Conservation (phyloP, 2,797 vertebrate species). For the Tolypeutes matacus region DNA sequence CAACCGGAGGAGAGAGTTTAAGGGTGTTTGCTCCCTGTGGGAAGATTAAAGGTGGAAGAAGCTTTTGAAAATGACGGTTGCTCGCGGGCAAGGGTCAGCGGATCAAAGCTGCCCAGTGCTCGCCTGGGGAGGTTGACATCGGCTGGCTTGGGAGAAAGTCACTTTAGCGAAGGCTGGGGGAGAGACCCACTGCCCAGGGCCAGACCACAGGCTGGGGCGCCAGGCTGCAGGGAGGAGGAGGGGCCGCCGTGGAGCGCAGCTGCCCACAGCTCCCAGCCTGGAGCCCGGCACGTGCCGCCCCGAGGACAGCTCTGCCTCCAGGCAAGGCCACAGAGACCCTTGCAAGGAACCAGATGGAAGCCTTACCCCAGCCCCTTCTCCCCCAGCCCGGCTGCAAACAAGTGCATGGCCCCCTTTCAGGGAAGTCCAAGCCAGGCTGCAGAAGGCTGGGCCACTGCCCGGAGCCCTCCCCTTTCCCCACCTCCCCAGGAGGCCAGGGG, state of each 20-base stretch:
- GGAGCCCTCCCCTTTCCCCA: no score
- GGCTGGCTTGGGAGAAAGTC: neutral
- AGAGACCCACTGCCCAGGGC: neutral
- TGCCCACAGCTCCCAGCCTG: neutral
- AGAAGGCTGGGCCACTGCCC: neutral
- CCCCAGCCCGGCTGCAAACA: neutral
- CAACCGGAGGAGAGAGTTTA: fast-evolving
- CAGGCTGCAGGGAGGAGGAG: no score
- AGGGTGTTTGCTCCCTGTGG: neutral
- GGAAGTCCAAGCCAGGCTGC: neutral
- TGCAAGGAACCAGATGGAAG: neutral
- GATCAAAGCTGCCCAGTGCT: neutral
- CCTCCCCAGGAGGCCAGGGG: neutral
- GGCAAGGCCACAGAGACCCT: neutral
- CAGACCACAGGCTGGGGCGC: no score
- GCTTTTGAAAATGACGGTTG: neutral
- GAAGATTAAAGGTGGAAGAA: neutral
- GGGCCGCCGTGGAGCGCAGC: no score
- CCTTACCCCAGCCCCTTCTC: neutral
- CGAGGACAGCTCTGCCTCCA: neutral
- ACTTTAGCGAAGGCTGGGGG: fast-evolving
- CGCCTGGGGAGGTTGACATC: neutral
- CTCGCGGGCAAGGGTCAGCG: neutral
- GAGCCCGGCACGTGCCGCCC: neutral
- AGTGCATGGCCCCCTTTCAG: neutral